A percentile compares a stretch with the other conserved stretches of the same genome.
Conservation (phyloP, 2,888 invertebrate genomes). For the Gasteruption jaculator region DNA sequence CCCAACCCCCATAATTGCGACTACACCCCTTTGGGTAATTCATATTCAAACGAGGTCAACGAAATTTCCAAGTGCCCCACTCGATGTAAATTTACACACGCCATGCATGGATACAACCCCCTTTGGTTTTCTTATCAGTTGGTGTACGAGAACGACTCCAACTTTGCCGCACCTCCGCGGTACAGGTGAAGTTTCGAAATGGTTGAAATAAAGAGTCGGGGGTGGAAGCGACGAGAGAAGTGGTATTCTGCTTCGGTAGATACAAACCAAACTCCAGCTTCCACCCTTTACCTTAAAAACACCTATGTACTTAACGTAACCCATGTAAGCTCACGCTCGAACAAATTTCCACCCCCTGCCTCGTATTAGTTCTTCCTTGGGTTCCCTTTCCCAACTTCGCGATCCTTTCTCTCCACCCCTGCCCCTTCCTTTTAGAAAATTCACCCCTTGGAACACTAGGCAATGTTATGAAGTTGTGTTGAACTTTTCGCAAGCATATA, state of each 20-base stretch:
- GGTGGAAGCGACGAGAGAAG: conserved; percentile 17
- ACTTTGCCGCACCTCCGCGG: no score
- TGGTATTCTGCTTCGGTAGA: conserved; percentile 26
- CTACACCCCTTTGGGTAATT: no score
- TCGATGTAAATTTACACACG: no score
- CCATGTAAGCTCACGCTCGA: conserved; percentile 52
- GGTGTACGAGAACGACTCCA: no score
- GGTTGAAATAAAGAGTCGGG: conserved; percentile 17
- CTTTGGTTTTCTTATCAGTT: no score
- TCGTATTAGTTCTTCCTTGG: conserved; percentile 18
- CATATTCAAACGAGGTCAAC: no score
- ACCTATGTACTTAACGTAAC: conserved; percentile 51
- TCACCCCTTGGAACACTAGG: conserved; percentile 35
- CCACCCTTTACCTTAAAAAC: no score
- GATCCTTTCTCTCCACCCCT: conserved; percentile 6
- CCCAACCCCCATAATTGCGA: no score
- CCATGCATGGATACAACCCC: no score
- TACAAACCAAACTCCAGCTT: conserved; percentile 43
- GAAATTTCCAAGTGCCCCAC: no score
- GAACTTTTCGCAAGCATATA: conserved; percentile 50
- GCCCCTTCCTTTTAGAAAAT: conserved; percentile 29
- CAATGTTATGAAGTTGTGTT: conserved; percentile 51
- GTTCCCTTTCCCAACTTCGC: conserved; percentile 13
- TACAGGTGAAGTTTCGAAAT: conserved; percentile 15
- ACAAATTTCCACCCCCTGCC: conserved; percentile 44